Conservation (phyloP, 1,140 invertebrate species). For the Microplitis demolitor region DNA sequence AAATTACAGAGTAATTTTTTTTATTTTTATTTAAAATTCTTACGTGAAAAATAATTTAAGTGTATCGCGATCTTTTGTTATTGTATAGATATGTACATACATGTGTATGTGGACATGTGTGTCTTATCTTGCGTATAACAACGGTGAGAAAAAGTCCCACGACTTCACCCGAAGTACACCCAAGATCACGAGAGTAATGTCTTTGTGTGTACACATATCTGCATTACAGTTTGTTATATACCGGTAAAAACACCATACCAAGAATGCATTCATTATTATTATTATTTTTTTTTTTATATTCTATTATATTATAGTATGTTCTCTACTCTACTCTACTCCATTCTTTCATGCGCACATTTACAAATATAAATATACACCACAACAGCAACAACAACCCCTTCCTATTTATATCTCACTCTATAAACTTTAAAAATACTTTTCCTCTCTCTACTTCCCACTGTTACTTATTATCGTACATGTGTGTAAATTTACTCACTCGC, state of each 20-base stretch:
- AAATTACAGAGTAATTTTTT: conserved; percentile 36
- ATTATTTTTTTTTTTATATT: too few species aligned
- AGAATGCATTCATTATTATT: not conserved
- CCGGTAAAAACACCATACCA: not conserved
- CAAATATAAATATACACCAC: not conserved
- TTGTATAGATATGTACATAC: conserved; percentile 12
- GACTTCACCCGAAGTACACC: conserved; percentile 37
- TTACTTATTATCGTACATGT: conserved; percentile 22
- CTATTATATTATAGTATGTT: too few species aligned
- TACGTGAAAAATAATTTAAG: not conserved
- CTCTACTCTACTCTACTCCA: not conserved
- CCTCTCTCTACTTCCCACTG: conserved; percentile 27
- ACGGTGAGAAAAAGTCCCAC: conserved; percentile 57
- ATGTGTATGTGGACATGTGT: not conserved
- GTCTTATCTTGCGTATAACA: conserved; percentile 46
- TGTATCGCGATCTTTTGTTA: conserved; percentile 22
- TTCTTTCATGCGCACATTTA: not conserved
- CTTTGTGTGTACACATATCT: not conserved
- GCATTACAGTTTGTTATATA: not conserved
- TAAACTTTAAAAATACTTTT: conserved; percentile 29
- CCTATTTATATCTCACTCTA: not conserved
- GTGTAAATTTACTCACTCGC: not conserved
- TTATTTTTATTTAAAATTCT: conserved; percentile 21
- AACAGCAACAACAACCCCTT: not conserved
- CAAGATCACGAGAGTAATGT: conserved; percentile 49